Percentiles rank a stretch among this genome's conserved stretches.
Evolutionary conservation across 2,888 invertebrate genomes (phyloP).

Genomic region (Phlogophora meticulosa): DNA sequence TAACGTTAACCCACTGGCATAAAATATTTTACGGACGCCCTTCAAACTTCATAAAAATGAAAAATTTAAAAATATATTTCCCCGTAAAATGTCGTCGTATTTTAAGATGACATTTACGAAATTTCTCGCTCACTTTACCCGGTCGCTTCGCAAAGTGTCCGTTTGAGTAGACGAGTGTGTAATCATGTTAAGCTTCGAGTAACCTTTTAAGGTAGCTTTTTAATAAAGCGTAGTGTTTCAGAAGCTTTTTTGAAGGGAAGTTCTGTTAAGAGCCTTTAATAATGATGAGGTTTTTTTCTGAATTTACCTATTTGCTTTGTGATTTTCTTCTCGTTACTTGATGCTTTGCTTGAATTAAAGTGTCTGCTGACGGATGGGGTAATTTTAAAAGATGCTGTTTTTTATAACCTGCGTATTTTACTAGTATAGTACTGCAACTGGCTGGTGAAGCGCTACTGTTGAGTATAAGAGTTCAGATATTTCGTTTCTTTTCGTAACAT

Average conservation of each 20-base stretch:
- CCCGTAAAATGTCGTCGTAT: slow-evolving; percentile 49
- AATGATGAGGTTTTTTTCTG: slow-evolving; percentile 21
- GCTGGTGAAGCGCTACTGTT: too few relatives aligned
- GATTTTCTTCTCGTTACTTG: too few relatives aligned
- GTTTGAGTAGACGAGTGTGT: slow-evolving; percentile 35
- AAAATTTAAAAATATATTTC: slow-evolving; percentile 44
- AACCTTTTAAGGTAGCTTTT: slow-evolving; percentile 39
- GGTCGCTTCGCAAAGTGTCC: slow-evolving; percentile 27
- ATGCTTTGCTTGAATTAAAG: too few relatives aligned
- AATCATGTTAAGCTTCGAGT: slow-evolving; percentile 45
- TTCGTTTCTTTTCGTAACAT: too few relatives aligned
- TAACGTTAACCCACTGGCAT: slow-evolving; percentile 7
- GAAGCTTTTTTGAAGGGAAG: slow-evolving; percentile 5
- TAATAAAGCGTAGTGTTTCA: slow-evolving; percentile 30
- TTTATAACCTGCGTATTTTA: too few relatives aligned
- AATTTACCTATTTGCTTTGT: background rate
- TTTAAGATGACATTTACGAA: slow-evolving; percentile 62
- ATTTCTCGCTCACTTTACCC: slow-evolving; percentile 39
- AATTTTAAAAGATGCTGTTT: too few relatives aligned
- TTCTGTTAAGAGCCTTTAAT: background rate
- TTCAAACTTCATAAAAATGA: slow-evolving; percentile 35
- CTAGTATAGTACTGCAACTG: too few relatives aligned
- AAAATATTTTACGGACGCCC: slow-evolving; percentile 11
- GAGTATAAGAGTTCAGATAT: too few relatives aligned
- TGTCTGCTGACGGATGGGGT: too few relatives aligned